Evolutionary conservation across 1,140 invertebrate species (phyloP).

Genomic region (Episyrphus balteatus): DNA sequence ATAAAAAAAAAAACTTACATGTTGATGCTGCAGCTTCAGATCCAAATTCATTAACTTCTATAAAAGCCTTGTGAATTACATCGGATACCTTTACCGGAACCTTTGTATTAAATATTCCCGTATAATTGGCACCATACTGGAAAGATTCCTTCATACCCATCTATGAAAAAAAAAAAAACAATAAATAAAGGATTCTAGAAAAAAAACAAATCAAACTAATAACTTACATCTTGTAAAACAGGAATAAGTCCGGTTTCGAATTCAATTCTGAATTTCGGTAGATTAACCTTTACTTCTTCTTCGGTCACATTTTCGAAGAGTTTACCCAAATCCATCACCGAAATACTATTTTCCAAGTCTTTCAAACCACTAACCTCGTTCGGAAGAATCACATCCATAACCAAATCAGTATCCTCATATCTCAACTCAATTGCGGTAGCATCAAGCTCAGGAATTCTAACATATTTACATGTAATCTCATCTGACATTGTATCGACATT

Average conservation of each 20-base stretch:
- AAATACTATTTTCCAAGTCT: slow-evolving; percentile 35
- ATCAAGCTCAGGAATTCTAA: slow-evolving; percentile 29
- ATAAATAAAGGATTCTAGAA: not conserved
- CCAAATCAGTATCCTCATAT: slow-evolving; percentile 41
- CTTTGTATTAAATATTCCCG: slow-evolving; percentile 26
- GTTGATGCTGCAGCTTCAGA: slow-evolving; percentile 51
- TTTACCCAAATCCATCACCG: slow-evolving; percentile 15
- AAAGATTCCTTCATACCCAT: slow-evolving; percentile 32
- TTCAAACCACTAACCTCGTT: slow-evolving; percentile 41
- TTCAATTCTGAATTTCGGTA: slow-evolving; percentile 50
- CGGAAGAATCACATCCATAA: slow-evolving; percentile 47
- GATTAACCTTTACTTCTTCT: slow-evolving; percentile 34
- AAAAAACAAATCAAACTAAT: not conserved
- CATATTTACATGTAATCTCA: slow-evolving; percentile 35
- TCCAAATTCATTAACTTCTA: slow-evolving; percentile 61
- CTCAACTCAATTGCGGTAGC: slow-evolving; percentile 40
- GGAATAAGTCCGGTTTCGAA: slow-evolving; percentile 39
- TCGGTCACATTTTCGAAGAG: slow-evolving; percentile 14
- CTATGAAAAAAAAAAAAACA: slow-evolving; percentile 7
- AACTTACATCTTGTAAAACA: slow-evolving; percentile 20
- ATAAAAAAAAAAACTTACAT: slow-evolving; percentile 2
- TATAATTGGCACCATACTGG: slow-evolving; percentile 27
- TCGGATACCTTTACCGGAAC: slow-evolving; percentile 32
- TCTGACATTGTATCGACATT: slow-evolving; percentile 44
- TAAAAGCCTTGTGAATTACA: slow-evolving; percentile 54